phyloP scores from a whole-genome alignment of 2,888 invertebrate genomes.

The Agrotis exclamationis region DNA sequence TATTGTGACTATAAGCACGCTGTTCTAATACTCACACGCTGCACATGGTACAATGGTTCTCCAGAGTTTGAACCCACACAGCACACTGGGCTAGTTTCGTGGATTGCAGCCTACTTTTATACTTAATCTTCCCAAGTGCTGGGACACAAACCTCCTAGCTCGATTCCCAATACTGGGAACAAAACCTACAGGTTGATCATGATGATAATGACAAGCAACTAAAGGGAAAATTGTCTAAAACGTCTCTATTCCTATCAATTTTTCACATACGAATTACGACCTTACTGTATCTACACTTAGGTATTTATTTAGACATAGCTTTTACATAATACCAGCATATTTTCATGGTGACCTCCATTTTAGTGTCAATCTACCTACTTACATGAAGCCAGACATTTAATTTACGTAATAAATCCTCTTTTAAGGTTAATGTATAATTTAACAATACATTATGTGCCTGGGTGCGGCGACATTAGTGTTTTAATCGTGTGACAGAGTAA shows the following conservation, averaged over 20 bases:
- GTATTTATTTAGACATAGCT: background rate
- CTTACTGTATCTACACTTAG: background rate
- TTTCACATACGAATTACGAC: background rate
- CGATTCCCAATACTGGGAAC: too few relatives aligned
- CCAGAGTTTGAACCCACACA: too few relatives aligned
- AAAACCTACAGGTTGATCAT: too few relatives aligned
- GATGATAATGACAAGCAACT: background rate
- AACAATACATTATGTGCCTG: slow-evolving; percentile 16
- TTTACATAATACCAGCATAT: slow-evolving; percentile 16
- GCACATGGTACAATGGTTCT: too few relatives aligned
- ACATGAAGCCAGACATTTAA: slow-evolving; percentile 43
- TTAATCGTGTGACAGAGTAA: slow-evolving; percentile 4
- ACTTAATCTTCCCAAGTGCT: too few relatives aligned
- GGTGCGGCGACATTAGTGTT: slow-evolving; percentile 30
- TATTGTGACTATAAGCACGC: too few relatives aligned
- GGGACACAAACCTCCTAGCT: too few relatives aligned
- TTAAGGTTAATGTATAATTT: slow-evolving; percentile 40
- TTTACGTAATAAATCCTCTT: slow-evolving; percentile 45
- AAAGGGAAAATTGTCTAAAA: background rate
- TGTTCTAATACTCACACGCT: too few relatives aligned
- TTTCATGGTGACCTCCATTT: slow-evolving; percentile 42
- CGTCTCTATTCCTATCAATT: background rate
- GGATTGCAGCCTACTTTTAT: too few relatives aligned
- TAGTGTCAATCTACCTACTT: slow-evolving; percentile 6
- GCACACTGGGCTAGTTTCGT: too few relatives aligned